A percentile compares a stretch with the other conserved stretches of the same genome.
Conservation (phyloP, 92 coral and sea anemone genomes). For the Siderastrea radians region DNA sequence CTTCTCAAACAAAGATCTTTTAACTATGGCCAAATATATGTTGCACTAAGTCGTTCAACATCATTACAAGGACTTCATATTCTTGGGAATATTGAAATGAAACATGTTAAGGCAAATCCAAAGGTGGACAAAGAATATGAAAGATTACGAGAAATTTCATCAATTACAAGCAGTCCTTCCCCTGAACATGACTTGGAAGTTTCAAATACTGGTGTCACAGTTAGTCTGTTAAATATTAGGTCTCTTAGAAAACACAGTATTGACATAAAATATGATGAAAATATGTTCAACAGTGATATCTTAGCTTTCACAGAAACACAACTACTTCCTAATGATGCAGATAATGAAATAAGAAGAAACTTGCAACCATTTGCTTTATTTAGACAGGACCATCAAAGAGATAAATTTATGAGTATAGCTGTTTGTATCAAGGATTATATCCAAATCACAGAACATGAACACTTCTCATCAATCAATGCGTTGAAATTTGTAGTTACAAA, state of each 20-base stretch:
- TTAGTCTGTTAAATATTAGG: no score
- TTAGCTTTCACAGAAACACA: constrained; percentile 67
- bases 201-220: no score
- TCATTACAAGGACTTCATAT: background rate
- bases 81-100: background rate
- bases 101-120: constrained; percentile 15
- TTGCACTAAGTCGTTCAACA: constrained; percentile 8
- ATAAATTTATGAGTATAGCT: constrained; percentile 56
- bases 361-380: constrained; percentile 52
- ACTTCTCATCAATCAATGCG: constrained; percentile 51
- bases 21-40: constrained; percentile 47
- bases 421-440: constrained; percentile 45
- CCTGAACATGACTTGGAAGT: no score
- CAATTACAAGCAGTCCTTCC: no score
- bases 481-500: constrained; percentile 38
- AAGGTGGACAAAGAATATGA: constrained; percentile 37
- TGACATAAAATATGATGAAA: constrained; percentile 47
- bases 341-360: constrained; percentile 47
- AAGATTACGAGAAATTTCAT: constrained; percentile 33
- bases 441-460: constrained; percentile 45
- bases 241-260: constrained; percentile 71
- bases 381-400: constrained; percentile 49
- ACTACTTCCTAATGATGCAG: constrained; percentile 59
- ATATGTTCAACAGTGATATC: constrained; percentile 55
- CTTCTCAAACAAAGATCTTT: constrained; percentile 27